These are phyloP conservation scores for Cheilosia urbana DNA, from an alignment of 2,888 invertebrate genomes.

Conservation along the genomic window DNA sequence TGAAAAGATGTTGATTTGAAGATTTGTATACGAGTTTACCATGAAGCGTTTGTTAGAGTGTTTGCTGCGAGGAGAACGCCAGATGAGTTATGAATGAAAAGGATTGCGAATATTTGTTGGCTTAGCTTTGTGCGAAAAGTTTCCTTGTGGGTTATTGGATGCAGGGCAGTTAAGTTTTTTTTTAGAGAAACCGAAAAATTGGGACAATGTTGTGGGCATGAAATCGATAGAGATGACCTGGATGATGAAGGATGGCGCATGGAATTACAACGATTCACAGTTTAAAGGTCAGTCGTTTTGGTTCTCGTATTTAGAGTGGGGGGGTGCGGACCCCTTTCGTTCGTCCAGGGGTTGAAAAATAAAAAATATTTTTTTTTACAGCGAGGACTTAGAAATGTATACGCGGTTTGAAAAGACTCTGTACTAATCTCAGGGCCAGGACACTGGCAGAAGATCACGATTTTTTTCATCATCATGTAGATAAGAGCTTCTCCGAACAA, in stretches of 20 bases:
- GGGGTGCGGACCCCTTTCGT: no score
- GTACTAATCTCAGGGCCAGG: no score
- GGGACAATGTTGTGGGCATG: background rate
- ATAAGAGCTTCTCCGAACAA: no score
- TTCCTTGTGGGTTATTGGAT: slow-evolving; percentile 33
- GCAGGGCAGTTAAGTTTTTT: slow-evolving; percentile 15
- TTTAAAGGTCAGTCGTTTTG: no score
- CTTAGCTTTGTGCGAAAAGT: slow-evolving; percentile 11
- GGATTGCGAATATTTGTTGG: background rate
- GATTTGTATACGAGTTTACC: slow-evolving; percentile 20
- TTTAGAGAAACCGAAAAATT: background rate
- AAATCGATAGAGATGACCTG: slow-evolving; percentile 40
- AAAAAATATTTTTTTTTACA: no score
- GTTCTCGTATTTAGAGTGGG: no score
- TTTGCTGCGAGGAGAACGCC: slow-evolving; percentile 9
- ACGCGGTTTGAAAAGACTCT: no score
- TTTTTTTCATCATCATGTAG: no score
- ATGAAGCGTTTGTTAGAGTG: slow-evolving; percentile 17
- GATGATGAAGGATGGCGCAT: background rate
- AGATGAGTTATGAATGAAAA: slow-evolving; percentile 6
- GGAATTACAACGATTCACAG: no score
- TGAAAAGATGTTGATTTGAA: slow-evolving; percentile 17
- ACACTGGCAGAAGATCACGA: no score
- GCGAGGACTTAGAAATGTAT: no score
- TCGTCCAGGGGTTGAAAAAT: no score